Conservation (phyloP, 23 tunicate species). For the Halocynthia aurantium region DNA sequence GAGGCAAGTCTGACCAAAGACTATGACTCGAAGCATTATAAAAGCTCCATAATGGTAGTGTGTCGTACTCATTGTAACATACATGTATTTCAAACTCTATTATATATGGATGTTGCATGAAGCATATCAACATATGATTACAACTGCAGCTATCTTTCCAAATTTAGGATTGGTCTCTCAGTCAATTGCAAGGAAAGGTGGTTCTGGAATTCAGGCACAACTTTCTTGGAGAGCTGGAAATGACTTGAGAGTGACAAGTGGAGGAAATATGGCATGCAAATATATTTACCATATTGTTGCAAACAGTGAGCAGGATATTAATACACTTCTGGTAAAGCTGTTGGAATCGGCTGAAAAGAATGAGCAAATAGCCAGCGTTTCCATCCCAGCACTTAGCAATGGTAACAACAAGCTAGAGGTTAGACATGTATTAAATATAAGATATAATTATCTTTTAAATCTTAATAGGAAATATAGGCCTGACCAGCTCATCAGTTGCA, state of each 20-base stretch:
- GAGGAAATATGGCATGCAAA: conserved; percentile 32
- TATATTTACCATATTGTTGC: conserved; percentile 18
- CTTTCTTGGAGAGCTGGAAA: neutral
- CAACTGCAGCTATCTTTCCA: neutral
- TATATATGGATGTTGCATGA: neutral
- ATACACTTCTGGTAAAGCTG: neutral
- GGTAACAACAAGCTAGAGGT: conserved; percentile 23
- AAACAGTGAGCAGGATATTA: conserved; percentile 8
- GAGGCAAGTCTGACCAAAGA: too few relatives aligned
- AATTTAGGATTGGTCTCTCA: conserved; percentile 16
- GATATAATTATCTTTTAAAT: neutral
- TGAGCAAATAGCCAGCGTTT: conserved; percentile 14
- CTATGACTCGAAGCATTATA: too few relatives aligned
- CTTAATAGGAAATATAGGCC: neutral
- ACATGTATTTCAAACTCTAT: neutral
- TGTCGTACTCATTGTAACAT: neutral
- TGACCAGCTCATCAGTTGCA: conserved; percentile 1
- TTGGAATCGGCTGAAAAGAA: conserved; percentile 14
- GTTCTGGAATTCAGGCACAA: conserved; percentile 14
- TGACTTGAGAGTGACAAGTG: conserved; percentile 29
- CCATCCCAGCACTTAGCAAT: conserved; percentile 53
- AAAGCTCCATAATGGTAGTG: too few relatives aligned
- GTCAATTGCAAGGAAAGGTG: conserved; percentile 21
- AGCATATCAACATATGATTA: neutral
- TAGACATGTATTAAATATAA: neutral